Evolutionary conservation across 2,113 vertebrate species (phyloP).

Genomic region (Panthera leo): DNA sequence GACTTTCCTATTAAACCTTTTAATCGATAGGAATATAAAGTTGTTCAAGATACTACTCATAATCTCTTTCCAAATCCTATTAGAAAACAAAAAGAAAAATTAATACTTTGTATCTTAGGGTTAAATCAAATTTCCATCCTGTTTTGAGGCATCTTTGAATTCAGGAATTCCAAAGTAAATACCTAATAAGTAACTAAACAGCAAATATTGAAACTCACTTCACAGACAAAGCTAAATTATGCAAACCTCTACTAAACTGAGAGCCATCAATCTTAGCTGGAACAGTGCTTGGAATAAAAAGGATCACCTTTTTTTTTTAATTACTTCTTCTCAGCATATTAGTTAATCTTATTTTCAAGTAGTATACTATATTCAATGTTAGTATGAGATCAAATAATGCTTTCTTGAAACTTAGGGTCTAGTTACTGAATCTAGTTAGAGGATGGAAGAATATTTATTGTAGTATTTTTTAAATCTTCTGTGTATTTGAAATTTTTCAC

Average conservation of each 20-base stretch:
- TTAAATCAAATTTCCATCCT: slow-evolving; percentile 14
- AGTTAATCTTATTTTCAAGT: slow-evolving; percentile 20
- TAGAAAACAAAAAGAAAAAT: slow-evolving; percentile 31
- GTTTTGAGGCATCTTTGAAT: slow-evolving; percentile 11
- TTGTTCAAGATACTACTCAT: neutral
- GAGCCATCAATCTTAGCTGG: neutral
- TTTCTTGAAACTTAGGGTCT: slow-evolving; percentile 25
- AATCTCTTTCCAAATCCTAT: neutral
- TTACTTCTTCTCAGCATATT: neutral
- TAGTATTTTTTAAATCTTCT: neutral
- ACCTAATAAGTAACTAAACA: slow-evolving; percentile 23
- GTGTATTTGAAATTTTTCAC: neutral
- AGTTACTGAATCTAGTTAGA: neutral
- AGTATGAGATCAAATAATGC: slow-evolving; percentile 2
- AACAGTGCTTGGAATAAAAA: neutral
- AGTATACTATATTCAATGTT: neutral
- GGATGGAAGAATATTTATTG: neutral
- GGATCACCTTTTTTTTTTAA: neutral
- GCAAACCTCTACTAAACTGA: neutral
- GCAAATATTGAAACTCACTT: neutral
- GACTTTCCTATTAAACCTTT: neutral
- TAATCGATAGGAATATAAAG: neutral
- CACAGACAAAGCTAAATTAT: slow-evolving; percentile 34
- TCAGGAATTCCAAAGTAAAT: slow-evolving; percentile 19
- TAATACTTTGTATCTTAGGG: neutral